Percentiles rank a stretch among this genome's conserved stretches.
Conservation (phyloP, 2,888 invertebrate genomes). For the Caenorhabditis sp. region DNA sequence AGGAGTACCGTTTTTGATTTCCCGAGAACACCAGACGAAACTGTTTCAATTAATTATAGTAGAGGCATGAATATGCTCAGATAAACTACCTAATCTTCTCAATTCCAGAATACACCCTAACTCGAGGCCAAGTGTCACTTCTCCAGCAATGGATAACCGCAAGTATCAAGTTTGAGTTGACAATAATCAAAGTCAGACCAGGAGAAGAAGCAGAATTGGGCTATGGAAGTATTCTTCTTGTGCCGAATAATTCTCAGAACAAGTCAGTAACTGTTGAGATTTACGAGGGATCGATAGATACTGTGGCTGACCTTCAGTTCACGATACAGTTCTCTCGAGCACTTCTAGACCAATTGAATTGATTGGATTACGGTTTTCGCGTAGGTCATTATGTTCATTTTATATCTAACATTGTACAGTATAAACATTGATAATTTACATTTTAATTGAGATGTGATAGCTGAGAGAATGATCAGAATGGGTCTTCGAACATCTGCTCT, state of each 20-base stretch:
- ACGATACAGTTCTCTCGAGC: conserved; percentile 68
- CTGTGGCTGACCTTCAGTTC: conserved; percentile 70
- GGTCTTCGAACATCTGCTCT: conserved; percentile 82
- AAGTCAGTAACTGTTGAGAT: not conserved
- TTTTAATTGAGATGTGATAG: too few relatives aligned
- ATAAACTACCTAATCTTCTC: too few relatives aligned
- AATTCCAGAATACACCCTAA: conserved; percentile 75
- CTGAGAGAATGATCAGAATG: conserved; percentile 72
- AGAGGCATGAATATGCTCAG: too few relatives aligned
- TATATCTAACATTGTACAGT: too few relatives aligned
- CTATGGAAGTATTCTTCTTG: conserved; percentile 71
- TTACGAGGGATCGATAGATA: too few relatives aligned
- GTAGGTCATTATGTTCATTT: too few relatives aligned
- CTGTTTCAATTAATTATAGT: conserved; percentile 30
- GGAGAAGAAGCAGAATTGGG: conserved; percentile 75
- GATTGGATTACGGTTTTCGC: conserved; percentile 5
- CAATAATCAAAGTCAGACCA: conserved; percentile 70
- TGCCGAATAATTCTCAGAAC: conserved; percentile 55
- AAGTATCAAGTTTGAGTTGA: conserved; percentile 74
- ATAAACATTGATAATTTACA: too few relatives aligned
- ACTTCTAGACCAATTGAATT: conserved; percentile 36
- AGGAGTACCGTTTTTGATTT: conserved; percentile 49
- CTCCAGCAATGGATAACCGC: conserved; percentile 78
- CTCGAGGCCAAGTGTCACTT: conserved; percentile 71
- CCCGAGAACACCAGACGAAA: conserved; percentile 49